A percentile compares a stretch with the other conserved stretches of the same genome.
These are phyloP conservation scores for Lasioglossum figueresi DNA, from an alignment of 2,888 invertebrate species.

Conservation along the genomic window DNA sequence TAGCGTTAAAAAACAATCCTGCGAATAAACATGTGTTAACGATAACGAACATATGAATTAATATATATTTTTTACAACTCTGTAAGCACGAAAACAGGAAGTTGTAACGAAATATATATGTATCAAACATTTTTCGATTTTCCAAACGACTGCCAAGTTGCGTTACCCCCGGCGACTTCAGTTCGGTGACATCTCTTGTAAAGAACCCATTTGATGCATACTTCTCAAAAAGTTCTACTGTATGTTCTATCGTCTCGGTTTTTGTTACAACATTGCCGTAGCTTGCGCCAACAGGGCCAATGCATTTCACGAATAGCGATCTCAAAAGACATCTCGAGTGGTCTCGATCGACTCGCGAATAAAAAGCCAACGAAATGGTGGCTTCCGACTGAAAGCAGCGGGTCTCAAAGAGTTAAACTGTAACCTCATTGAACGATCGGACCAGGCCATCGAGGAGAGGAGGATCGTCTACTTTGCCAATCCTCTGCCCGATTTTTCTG, in stretches of 20 bases:
- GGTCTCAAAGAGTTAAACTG: conserved; percentile 1
- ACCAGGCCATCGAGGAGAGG: not conserved
- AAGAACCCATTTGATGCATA: not conserved
- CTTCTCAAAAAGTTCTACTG: not conserved
- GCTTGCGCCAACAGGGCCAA: not conserved
- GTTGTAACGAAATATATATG: not conserved
- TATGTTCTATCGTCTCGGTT: not conserved
- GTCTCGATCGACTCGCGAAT: not conserved
- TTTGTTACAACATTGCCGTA: not conserved
- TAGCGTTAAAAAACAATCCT: too few species aligned
- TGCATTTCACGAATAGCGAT: not conserved
- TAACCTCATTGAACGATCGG: not conserved
- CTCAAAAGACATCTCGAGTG: conserved; percentile 2
- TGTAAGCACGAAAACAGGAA: not conserved
- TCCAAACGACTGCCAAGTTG: not conserved
- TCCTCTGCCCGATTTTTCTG: not conserved
- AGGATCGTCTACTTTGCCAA: not conserved
- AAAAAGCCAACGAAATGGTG: conserved; percentile 4
- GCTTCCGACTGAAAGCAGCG: not conserved
- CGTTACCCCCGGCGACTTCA: not conserved
- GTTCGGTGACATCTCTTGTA: not conserved
- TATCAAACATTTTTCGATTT: not conserved
- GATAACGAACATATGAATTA: too few species aligned
- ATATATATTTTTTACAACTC: too few species aligned
- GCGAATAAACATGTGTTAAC: too few species aligned